Base-by-base conservation (phyloP, 2,113 vertebrate genomes). In the Eulemur rufifrons region DNA sequence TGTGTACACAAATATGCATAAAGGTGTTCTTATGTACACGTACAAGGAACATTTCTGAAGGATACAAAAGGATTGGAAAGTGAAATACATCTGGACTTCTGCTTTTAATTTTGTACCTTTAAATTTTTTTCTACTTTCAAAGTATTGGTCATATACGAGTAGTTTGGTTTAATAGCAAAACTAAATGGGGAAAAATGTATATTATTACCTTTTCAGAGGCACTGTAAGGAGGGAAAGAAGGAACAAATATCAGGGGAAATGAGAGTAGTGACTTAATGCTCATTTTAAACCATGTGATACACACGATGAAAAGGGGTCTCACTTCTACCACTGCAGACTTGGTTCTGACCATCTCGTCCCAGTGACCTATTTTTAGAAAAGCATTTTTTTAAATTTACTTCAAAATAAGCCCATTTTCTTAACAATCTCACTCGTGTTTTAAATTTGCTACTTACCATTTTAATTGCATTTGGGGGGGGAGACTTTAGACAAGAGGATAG, bases 401-500 rank as follows among this genome's bases (percentile, higher is more conserved):
- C 64, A 80, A 90, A 97, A 92, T 85, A 86, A 94, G 37, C 21
- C 37, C 15, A 66, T 95, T 94, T 90, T 90, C 52, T 92, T 88
- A 94, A 91, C 14, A 56, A n/a, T 83, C 7, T 87, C 34, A 92
- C 94, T 95, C 2, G 3, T n/a, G 6, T 80, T 87, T 90, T 61
- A 92, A 39, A 86, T 96, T 93, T 94, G 66, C 59, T 76, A 34
- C 37, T 84, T 96, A 73, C 34, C 66, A 92, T 37, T 77, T 96
- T 92, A 92, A 93, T 32, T 93, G 20, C 15, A 88, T 52, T 52
- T 97, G 82, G 83, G 18, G 29, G 23, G 45, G 91, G 61, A 96
- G 42, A 88, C 47, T 87, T 64, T 77, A 86, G 18, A 69, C 4
- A 87, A 29, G 8, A 64, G 3, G 61, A 59, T 50, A 69, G 3